phyloP scores from a whole-genome alignment of 2,113 vertebrate species.

The Arothron firmamentum region DNA sequence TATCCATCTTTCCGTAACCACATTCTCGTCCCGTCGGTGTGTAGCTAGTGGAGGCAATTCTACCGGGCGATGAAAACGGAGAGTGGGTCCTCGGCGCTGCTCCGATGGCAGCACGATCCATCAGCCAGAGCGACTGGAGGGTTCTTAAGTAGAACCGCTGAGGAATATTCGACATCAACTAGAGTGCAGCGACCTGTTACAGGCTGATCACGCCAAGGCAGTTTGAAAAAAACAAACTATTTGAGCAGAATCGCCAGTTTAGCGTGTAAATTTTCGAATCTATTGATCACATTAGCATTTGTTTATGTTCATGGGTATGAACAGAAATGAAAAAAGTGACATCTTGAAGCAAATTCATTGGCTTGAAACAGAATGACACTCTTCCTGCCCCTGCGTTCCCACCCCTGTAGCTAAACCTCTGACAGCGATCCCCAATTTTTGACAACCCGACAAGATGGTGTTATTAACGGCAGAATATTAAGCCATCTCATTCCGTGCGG shows the following conservation, averaged over 20 bases:
- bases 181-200: neutral
- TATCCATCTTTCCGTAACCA: slow-evolving; percentile 41
- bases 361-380: slow-evolving; percentile 28
- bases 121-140: slow-evolving; percentile 20
- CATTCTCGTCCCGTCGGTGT: slow-evolving; percentile 41
- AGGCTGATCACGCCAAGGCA: neutral
- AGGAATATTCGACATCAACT: slow-evolving; percentile 24
- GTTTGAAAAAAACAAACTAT: no score
- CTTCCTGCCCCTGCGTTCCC: slow-evolving; percentile 16
- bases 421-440: slow-evolving; percentile 47
- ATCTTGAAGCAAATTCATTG: neutral
- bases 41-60: slow-evolving; percentile 43
- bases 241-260: neutral
- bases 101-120: slow-evolving; percentile 26
- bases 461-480: slow-evolving; percentile 61
- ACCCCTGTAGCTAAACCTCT: slow-evolving; percentile 23
- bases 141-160: slow-evolving; percentile 5
- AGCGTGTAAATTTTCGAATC: neutral
- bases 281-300: no score
- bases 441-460: slow-evolving; percentile 51
- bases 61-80: slow-evolving; percentile 51
- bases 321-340: no score
- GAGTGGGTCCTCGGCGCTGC: slow-evolving; percentile 19
- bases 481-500: slow-evolving; percentile 52
- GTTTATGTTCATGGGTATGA: no score